Evolutionary conservation across 2,888 invertebrate species (phyloP), one percentile per base, ranked within the genome.

Genomic region (Cylindroiulus punctatus): DNA sequence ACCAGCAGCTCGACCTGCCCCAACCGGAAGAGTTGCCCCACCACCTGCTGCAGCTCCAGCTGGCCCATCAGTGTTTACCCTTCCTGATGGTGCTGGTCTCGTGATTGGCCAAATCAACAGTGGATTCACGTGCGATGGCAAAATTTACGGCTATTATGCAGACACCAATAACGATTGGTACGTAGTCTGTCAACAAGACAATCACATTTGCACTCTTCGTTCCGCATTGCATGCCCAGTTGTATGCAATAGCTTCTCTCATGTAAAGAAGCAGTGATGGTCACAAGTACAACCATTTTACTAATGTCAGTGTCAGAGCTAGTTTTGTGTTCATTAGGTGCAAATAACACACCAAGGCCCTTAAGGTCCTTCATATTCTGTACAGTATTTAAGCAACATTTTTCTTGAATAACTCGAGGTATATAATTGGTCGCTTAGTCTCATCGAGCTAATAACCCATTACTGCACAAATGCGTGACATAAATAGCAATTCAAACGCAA

Each of bases 51-150:
- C 36, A 52, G 32, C 86, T 32, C 40, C 84, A 19, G 42, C 47
- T 22, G 86, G 86, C 76, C 86, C 86, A 84, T 84, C 84, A 76
- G 86, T 76, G 14, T 84, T 84, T 19, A 76, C 84, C 14, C 84
- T 84, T 30, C 86, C 87, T 32, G 86, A 87, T 86, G 86, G 88
- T 10, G 87, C 86, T 14, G 86, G 85, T 22, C 19, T 86, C 32
- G 52, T 87, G 19, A 76, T 85, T 36, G 87, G 87, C 10, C 86
- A 86, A 30, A 86, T 87, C 57, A 84, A 87, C 26, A 76, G 52
- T 12, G 84, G 89, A 81, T 88, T 90, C 87, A 89, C 89, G 44
- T 89, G 89, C 65, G 89, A 89, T 14, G 89, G 89, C 40, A 88
- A 88, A 76, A 89, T 89, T n/a, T 87, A 87, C 76, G 89, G 89